A percentile compares a stretch with the other conserved stretches of the same genome.
phyloP scores from a whole-genome alignment of 1,140 invertebrate species.

The Ylistrum balloti region DNA sequence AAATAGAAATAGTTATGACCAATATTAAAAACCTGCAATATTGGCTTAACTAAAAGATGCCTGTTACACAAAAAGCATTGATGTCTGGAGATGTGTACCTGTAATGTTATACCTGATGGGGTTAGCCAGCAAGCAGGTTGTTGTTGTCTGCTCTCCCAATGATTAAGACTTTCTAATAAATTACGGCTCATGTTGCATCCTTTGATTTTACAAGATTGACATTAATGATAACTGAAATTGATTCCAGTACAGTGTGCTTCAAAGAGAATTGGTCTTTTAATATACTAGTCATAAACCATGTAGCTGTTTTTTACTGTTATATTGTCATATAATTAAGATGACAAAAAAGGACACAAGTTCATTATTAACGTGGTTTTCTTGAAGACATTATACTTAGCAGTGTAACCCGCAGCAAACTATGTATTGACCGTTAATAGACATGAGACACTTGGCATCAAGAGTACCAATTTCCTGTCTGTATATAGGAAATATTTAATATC shows the following conservation, averaged over 20 bases:
- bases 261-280: slow-evolving; percentile 34
- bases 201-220: slow-evolving; percentile 29
- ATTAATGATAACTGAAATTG: slow-evolving; percentile 35
- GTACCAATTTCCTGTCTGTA: background rate
- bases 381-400: background rate
- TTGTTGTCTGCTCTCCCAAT: background rate
- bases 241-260: background rate
- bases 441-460: background rate
- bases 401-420: background rate
- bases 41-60: background rate
- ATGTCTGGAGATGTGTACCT: background rate
- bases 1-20: slow-evolving; percentile 3
- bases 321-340: slow-evolving; percentile 40
- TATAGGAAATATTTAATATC: slow-evolving; percentile 36
- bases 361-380: slow-evolving; percentile 23
- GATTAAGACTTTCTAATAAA: slow-evolving; percentile 40
- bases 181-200: slow-evolving; percentile 19
- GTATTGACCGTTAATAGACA: background rate
- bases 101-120: background rate
- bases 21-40: background rate
- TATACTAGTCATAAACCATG: background rate
- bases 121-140: background rate
- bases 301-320: background rate
- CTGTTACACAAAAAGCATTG: background rate
- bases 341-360: slow-evolving; percentile 11